Base-by-base conservation (phyloP, 2,113 vertebrate genomes). In the Ciconia stormi region DNA sequence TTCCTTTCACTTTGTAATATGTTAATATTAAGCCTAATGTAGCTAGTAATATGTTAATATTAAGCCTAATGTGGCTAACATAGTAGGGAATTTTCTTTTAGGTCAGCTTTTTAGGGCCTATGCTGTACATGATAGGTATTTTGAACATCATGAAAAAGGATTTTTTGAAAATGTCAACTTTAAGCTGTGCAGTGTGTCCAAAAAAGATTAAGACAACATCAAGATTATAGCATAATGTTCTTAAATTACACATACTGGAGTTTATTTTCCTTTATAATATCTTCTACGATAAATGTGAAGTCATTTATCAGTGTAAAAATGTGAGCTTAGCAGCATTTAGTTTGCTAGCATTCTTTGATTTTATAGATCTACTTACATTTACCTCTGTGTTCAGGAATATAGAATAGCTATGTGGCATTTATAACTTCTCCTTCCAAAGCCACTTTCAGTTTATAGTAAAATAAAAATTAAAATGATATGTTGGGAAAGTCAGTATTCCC, bases 201-300 rank as follows among this genome's bases (percentile, higher is more conserved):
- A 74, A 79, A 81, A 88, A 81, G 32, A 67, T 90, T 76, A 76
- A 82, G 56, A 80, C 79, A 83, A 73, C 67, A 93, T 73, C 38
- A 88, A 95, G 83, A 90, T 94, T 53, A 40, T 36, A 67, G 11
- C 19, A 79, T 44, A 77, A 79, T 82, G 18, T 89, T 96, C 47
- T 93, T 72, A 92, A 94, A 76, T 69, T 73, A 62, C 49, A 77
- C 46, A 55, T 46, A 44, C 11, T 53, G 16, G 30, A 81, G 52
- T 93, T 95, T 95, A 59, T 89, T 91, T 94, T 91, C 56, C 66
- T 88, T 91, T 52, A 49, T 80, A 81, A 63, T 56, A 49, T 44
- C 34, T 96, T 88, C 79, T 88, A 82, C 7, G 25, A 90, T 89
- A 74, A 89, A 81, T 46, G 19, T 53, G 22, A 90, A 93, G 70